Conservation (phyloP, 2,113 vertebrate genomes). For the Malurus alboscapulatus region DNA sequence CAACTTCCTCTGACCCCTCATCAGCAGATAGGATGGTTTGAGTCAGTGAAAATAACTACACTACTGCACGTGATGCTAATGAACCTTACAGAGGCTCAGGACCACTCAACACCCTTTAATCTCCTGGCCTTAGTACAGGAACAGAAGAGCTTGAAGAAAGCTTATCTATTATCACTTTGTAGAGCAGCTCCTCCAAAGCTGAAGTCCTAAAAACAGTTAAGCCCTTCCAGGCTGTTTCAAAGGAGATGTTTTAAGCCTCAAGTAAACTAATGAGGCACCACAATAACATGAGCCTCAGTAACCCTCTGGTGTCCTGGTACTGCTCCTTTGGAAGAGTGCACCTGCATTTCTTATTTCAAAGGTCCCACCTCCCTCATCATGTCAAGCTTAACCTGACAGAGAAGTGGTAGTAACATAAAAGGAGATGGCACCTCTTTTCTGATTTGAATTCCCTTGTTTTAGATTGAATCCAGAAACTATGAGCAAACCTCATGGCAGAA, state of each 20-base stretch:
- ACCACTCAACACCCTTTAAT: conserved; percentile 38
- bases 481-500: neutral
- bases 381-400: neutral
- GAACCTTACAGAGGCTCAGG: conserved; percentile 24
- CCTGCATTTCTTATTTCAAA: neutral
- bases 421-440: neutral
- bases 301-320: rapidly evolving
- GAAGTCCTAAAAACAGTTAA: neutral
- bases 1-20: neutral
- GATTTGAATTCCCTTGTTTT: neutral
- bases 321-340: neutral
- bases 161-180: neutral
- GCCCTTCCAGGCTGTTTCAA: neutral
- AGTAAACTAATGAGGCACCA: neutral
- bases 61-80: neutral
- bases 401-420: neutral
- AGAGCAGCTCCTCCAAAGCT: conserved; percentile 1
- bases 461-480: neutral
- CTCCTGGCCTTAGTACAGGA: neutral
- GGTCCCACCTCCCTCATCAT: neutral
- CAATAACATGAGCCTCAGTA: neutral
- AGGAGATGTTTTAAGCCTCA: neutral
- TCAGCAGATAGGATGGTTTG: neutral
- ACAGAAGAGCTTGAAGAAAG: conserved; percentile 4
- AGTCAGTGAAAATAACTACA: conserved; percentile 26